Evolutionary conservation across 2,113 vertebrate species (phyloP).

Genomic region (Centropristis striata): DNA sequence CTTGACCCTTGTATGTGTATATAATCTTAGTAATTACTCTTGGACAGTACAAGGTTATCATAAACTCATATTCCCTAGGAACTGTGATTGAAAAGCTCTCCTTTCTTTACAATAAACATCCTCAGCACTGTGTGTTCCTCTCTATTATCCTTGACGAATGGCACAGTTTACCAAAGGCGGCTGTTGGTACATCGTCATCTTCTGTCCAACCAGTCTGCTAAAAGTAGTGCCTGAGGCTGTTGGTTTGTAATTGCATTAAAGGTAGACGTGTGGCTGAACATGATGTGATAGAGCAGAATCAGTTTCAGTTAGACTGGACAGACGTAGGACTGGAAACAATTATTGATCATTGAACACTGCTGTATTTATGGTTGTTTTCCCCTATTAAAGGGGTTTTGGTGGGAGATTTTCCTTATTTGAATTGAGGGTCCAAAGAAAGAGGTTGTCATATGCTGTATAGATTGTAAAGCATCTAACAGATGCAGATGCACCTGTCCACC

Average conservation of each 20-base stretch:
- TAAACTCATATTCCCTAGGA: too few species aligned
- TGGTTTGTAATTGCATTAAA: constrained; percentile 47
- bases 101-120: background rate
- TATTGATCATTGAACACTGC: background rate
- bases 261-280: constrained; percentile 12
- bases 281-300: constrained; percentile 5
- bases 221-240: constrained; percentile 34
- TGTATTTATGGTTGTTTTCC: background rate
- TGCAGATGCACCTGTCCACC: too few species aligned
- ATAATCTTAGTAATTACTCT: background rate
- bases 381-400: background rate
- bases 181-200: constrained; percentile 6
- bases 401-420: background rate
- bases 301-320: background rate
- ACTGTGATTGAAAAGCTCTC: background rate
- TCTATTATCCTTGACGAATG: background rate
- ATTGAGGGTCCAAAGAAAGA: background rate
- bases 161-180: background rate
- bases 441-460: background rate
- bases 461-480: background rate
- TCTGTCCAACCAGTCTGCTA: constrained; percentile 37
- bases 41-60: background rate
- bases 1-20: background rate
- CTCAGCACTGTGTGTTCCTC: background rate
- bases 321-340: background rate